These are phyloP conservation scores for Xestoiulus laeticollis DNA, from an alignment of 2,888 invertebrate species.

Conservation along the genomic window DNA sequence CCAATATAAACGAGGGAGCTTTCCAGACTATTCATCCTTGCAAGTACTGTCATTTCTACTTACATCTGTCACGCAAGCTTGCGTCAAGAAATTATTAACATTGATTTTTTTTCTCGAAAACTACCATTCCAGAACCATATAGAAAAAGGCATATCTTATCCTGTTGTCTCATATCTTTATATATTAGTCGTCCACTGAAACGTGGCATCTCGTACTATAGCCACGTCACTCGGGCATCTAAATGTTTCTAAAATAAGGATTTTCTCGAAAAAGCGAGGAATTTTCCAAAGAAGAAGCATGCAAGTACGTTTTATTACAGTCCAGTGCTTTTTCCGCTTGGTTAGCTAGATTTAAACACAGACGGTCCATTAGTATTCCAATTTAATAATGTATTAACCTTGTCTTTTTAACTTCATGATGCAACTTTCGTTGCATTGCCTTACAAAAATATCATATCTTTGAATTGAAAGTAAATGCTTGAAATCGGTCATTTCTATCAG, in stretches of 20 bases:
- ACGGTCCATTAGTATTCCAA: background rate
- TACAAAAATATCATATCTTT: background rate
- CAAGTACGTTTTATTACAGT: background rate
- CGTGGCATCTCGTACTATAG: background rate
- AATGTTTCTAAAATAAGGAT: background rate
- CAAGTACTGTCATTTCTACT: conserved; percentile 17
- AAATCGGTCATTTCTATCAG: conserved; percentile 19
- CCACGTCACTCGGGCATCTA: background rate
- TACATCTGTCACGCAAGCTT: conserved; percentile 16
- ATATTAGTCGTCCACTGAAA: background rate
- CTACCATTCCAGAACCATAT: background rate
- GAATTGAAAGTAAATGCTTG: conserved; percentile 1
- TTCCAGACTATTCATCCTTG: background rate
- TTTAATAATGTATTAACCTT: background rate
- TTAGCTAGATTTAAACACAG: background rate
- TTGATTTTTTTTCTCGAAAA: conserved; percentile 22
- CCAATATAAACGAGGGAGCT: background rate
- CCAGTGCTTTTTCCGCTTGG: background rate
- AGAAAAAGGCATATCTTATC: background rate
- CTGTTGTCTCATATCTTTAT: background rate
- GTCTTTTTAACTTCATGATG: background rate
- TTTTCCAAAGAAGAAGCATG: background rate
- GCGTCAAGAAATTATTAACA: conserved; percentile 8
- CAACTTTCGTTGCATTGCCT: background rate
- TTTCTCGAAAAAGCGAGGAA: background rate